Evolutionary conservation across 2,888 invertebrate species (phyloP).

Genomic region (Pycnomerus fuliginosus): DNA sequence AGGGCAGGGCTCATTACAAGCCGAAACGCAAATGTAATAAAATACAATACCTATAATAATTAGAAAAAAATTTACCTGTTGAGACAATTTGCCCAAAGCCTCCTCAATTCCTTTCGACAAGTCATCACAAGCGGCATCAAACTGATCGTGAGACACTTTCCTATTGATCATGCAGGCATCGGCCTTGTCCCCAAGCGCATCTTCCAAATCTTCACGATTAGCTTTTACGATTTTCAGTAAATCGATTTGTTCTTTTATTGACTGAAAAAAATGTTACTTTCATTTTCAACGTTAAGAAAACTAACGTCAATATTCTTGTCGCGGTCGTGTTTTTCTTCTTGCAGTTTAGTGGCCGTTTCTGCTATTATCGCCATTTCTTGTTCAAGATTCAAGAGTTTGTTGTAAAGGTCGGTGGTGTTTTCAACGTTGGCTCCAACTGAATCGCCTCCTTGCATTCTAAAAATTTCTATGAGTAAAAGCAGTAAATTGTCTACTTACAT

Average conservation of each 20-base stretch:
- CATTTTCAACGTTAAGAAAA: too few species aligned
- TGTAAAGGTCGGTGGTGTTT: conserved; percentile 46
- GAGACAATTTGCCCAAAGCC: conserved; percentile 60
- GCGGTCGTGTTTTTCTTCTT: conserved; percentile 59
- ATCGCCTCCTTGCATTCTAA: conserved; percentile 37
- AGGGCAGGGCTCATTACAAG: too few species aligned
- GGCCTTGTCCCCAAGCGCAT: conserved; percentile 73
- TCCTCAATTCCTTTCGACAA: conserved; percentile 65
- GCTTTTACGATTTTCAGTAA: conserved; percentile 66
- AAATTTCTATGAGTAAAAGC: conserved; percentile 11
- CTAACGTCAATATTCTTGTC: conserved; percentile 58
- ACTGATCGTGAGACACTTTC: conserved; percentile 72
- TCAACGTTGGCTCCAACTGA: conserved; percentile 28
- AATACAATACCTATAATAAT: too few species aligned
- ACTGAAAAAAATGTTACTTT: conserved; percentile 2
- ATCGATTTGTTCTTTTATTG: conserved; percentile 61
- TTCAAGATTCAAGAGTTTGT: conserved; percentile 50
- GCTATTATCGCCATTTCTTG: conserved; percentile 50
- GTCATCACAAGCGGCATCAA: conserved; percentile 69
- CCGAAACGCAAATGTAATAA: too few species aligned
- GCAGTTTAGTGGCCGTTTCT: conserved; percentile 51
- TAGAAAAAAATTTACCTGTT: conserved; percentile 61
- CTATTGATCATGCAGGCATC: conserved; percentile 67
- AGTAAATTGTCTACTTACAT: neutral
- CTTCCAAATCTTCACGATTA: conserved; percentile 69